These are phyloP conservation scores for Himalopsyche phryganea DNA, from an alignment of 1,140 invertebrate species.

Conservation along the genomic window DNA sequence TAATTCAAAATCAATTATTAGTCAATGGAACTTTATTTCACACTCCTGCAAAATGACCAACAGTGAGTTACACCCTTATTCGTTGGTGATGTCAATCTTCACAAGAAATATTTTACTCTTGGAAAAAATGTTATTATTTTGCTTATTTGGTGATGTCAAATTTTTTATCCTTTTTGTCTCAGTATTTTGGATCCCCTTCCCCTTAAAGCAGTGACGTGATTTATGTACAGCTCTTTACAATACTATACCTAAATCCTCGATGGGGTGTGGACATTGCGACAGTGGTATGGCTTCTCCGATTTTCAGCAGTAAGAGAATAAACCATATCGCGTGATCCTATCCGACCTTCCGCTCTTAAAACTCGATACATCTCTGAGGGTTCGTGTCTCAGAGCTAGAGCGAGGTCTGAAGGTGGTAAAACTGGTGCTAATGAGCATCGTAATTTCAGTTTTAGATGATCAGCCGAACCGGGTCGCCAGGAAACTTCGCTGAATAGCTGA, in stretches of 20 bases:
- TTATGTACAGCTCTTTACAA: too few species aligned
- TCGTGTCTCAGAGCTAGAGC: slow-evolving; percentile 37
- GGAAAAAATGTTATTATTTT: too few species aligned
- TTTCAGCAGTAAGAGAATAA: slow-evolving; percentile 44
- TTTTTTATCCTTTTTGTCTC: too few species aligned
- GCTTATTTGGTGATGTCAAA: too few species aligned
- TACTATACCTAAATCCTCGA: slow-evolving; percentile 43
- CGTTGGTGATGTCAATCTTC: too few species aligned
- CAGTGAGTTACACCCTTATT: too few species aligned
- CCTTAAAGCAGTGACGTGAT: too few species aligned
- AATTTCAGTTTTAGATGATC: slow-evolving; percentile 47
- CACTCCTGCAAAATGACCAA: too few species aligned
- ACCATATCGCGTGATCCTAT: slow-evolving; percentile 36
- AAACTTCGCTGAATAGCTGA: slow-evolving; percentile 36
- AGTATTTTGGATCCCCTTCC: too few species aligned
- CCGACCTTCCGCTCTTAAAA: slow-evolving; percentile 39
- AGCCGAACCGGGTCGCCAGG: slow-evolving; percentile 52
- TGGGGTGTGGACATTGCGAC: slow-evolving; percentile 42
- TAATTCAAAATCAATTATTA: too few species aligned
- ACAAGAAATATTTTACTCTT: too few species aligned
- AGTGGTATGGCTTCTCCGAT: slow-evolving; percentile 36
- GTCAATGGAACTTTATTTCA: too few species aligned
- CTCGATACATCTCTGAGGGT: slow-evolving; percentile 27
- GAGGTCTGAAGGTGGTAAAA: slow-evolving; percentile 39
- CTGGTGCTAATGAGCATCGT: slow-evolving; percentile 40